Percentiles rank a stretch among this genome's conserved stretches.
Conservation (phyloP, 2,113 vertebrate species). For the Calidris pygmaea region DNA sequence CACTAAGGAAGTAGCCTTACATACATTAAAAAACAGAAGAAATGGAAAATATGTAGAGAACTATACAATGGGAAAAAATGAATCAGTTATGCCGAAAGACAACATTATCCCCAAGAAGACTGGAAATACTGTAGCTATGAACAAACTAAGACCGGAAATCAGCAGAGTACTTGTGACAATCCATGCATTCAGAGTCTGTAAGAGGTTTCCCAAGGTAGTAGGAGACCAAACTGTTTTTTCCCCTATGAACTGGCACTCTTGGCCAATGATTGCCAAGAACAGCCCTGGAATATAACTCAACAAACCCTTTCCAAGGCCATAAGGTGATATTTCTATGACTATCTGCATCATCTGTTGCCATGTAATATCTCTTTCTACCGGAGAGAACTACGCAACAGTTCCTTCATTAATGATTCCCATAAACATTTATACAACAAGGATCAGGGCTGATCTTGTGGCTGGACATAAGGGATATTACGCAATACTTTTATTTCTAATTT, state of each 20-base stretch:
- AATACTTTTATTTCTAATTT: not conserved
- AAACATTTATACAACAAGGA: not conserved
- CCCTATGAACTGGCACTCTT: not conserved
- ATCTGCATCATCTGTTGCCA: not conserved
- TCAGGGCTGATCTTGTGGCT: not conserved
- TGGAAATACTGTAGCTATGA: not conserved
- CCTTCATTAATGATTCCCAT: not conserved
- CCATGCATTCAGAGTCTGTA: not conserved
- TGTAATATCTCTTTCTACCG: not conserved
- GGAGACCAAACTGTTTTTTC: not conserved
- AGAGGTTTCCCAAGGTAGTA: not conserved
- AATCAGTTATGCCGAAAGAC: not conserved
- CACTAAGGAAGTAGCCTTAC: not conserved
- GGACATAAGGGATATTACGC: rapidly evolving
- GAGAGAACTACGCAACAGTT: not conserved
- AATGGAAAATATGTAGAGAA: not conserved
- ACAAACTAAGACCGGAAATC: not conserved
- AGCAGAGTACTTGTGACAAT: not conserved
- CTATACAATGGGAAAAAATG: not conserved
- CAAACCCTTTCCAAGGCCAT: not conserved
- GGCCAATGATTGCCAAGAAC: not conserved
- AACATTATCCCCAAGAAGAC: not conserved
- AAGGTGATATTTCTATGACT: not conserved
- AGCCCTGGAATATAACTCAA: not conserved
- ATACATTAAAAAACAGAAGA: not conserved